Conservation (phyloP, 2,113 vertebrate genomes). For the Pseudorhombus dupliciocellatus region DNA sequence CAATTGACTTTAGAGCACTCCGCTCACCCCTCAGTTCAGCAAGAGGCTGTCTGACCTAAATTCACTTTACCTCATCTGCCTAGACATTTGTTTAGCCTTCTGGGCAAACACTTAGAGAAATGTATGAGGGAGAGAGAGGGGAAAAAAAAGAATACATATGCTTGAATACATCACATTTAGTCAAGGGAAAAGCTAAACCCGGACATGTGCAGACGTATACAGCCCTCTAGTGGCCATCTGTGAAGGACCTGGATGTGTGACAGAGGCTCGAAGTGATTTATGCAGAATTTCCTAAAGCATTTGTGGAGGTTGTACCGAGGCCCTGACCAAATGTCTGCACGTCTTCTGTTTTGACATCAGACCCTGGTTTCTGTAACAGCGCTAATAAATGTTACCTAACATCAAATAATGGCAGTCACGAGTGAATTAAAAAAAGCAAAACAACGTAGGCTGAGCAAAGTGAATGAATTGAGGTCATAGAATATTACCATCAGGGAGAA, state of each 20-base stretch:
- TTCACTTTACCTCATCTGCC: slow-evolving; percentile 83
- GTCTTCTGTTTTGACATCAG: slow-evolving; percentile 51
- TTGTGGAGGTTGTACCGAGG: slow-evolving; percentile 54
- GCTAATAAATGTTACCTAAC: slow-evolving; percentile 55
- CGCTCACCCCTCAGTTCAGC: slow-evolving; percentile 74
- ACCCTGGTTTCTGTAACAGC: slow-evolving; percentile 20
- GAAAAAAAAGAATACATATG: slow-evolving; percentile 68
- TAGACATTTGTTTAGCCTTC: slow-evolving; percentile 86
- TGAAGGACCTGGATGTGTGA: slow-evolving; percentile 29
- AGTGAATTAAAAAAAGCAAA: slow-evolving; percentile 22
- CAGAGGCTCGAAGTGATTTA: slow-evolving; percentile 40
- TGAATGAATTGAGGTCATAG: slow-evolving; percentile 70
- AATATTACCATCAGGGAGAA: slow-evolving; percentile 59
- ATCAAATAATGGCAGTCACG: slow-evolving; percentile 45
- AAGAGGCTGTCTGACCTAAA: slow-evolving; percentile 81
- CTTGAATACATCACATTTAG: slow-evolving; percentile 77
- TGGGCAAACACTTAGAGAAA: slow-evolving; percentile 86
- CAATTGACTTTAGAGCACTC: slow-evolving; percentile 72
- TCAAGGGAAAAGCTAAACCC: slow-evolving; percentile 38
- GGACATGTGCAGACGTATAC: slow-evolving; percentile 73
- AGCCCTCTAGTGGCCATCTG: slow-evolving; percentile 82
- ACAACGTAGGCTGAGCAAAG: slow-evolving; percentile 33
- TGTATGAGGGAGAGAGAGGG: slow-evolving; percentile 69
- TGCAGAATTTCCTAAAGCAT: slow-evolving; percentile 59
- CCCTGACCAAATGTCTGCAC: slow-evolving; percentile 37